Conservation (phyloP, 2,797 vertebrate genomes). For the Babyrousa celebensis region DNA sequence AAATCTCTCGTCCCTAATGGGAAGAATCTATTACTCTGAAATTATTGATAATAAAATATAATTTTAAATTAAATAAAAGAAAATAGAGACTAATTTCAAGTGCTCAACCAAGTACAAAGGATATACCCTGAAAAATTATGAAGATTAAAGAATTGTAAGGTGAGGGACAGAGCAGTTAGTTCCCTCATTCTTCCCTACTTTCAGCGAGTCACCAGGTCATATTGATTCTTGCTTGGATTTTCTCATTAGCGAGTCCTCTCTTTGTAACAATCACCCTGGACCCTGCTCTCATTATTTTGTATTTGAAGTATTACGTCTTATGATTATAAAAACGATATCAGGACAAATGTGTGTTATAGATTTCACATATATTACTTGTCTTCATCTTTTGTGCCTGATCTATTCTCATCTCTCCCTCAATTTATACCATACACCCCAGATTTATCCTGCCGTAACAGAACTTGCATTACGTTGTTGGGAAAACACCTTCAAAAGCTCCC, state of each 20-base stretch:
- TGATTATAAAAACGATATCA: conserved; percentile 47
- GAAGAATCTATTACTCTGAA: neutral
- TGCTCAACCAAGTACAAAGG: neutral
- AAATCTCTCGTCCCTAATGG: neutral
- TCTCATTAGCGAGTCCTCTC: conserved; percentile 38
- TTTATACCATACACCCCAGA: neutral
- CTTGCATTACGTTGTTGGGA: neutral
- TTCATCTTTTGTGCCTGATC: neutral
- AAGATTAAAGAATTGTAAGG: neutral
- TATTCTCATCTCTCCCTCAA: neutral
- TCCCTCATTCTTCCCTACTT: neutral
- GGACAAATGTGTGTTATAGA: neutral
- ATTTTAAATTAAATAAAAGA: conserved; percentile 57
- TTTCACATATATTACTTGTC: conserved; percentile 46
- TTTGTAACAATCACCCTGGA: neutral
- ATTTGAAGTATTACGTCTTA: neutral
- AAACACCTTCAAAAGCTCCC: neutral
- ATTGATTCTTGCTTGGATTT: neutral
- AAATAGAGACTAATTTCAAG: neutral
- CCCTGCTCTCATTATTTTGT: neutral
- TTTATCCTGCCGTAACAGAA: neutral
- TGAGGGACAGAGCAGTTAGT: neutral
- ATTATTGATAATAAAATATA: conserved; percentile 26
- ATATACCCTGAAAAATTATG: neutral
- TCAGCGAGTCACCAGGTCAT: neutral